Percentiles rank a stretch among this genome's conserved stretches.
Conservation (phyloP, 2,888 invertebrate species). For the Omphaloscelis lunosa region DNA sequence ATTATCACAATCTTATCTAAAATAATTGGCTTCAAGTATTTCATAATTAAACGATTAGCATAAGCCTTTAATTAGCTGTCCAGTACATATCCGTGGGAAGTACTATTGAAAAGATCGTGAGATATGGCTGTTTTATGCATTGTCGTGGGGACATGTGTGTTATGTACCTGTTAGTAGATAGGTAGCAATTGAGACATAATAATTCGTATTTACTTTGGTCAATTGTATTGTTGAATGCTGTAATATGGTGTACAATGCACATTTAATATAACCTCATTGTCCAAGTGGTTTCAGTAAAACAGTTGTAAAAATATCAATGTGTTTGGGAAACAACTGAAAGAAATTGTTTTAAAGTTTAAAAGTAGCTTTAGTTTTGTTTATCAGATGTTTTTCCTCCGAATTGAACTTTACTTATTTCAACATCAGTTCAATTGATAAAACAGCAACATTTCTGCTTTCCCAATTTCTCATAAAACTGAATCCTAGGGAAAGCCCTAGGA, state of each 20-base stretch:
- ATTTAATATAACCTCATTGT: not conserved
- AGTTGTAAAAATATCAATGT: not conserved
- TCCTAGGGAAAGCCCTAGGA: too few species aligned
- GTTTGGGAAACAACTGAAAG: not conserved
- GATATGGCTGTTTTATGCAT: constrained; percentile 48
- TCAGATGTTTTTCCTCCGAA: too few species aligned
- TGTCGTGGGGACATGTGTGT: constrained; percentile 38
- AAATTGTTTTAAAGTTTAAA: not conserved
- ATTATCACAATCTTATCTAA: constrained; percentile 10
- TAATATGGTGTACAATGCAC: not conserved
- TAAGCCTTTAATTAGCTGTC: constrained; percentile 43
- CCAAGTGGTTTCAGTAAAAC: not conserved
- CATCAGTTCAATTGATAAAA: too few species aligned
- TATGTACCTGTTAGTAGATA: constrained; percentile 20
- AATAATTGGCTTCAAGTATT: constrained; percentile 35
- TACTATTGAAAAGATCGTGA: constrained; percentile 50
- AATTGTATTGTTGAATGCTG: constrained; percentile 34
- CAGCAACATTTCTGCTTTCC: too few species aligned
- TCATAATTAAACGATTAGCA: constrained; percentile 44
- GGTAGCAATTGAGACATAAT: constrained; percentile 32
- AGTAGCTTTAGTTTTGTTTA: not conserved
- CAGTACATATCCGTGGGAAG: constrained; percentile 60
- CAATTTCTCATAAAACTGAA: too few species aligned
- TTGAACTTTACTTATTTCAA: too few species aligned
- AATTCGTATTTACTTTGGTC: constrained; percentile 20